These are phyloP conservation scores for Tapirus terrestris DNA, from an alignment of 2,113 vertebrate species.

Conservation along the genomic window DNA sequence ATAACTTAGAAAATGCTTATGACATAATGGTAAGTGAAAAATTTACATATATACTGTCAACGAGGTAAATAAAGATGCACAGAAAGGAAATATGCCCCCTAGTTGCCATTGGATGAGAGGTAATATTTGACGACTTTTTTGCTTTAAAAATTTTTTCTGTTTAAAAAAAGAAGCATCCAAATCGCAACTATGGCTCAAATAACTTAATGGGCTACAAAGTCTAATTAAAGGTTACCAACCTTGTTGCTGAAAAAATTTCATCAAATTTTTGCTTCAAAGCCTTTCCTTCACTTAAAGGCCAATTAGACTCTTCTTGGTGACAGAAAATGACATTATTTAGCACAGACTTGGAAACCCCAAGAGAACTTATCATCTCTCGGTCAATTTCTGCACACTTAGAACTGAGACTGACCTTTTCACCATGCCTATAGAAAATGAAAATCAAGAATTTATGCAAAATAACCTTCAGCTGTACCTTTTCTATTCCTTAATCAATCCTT, in stretches of 20 bases:
- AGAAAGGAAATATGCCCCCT: background rate
- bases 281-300: conserved; percentile 97
- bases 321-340: conserved; percentile 98
- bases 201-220: background rate
- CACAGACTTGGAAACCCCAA: conserved; percentile 96
- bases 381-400: conserved; percentile 98
- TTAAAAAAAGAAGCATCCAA: conserved; percentile 2
- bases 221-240: conserved; percentile 86
- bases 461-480: background rate
- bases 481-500: conserved; percentile 27
- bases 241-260: conserved; percentile 98
- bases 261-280: conserved; percentile 98
- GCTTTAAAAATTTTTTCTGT: background rate
- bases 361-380: conserved; percentile 95
- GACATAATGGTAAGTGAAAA: conserved; percentile 33
- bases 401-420: conserved; percentile 93
- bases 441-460: conserved; percentile 53
- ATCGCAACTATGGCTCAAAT: conserved; percentile 17
- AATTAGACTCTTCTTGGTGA: conserved; percentile 99
- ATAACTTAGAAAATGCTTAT: conserved; percentile 47
- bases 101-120: background rate
- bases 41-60: background rate
- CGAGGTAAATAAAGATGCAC: background rate
- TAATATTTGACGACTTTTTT: background rate
- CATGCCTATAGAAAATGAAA: conserved; percentile 86